These are phyloP conservation scores for Melangyna quadrimaculata DNA, from an alignment of 2,888 invertebrate species.

Conservation along the genomic window DNA sequence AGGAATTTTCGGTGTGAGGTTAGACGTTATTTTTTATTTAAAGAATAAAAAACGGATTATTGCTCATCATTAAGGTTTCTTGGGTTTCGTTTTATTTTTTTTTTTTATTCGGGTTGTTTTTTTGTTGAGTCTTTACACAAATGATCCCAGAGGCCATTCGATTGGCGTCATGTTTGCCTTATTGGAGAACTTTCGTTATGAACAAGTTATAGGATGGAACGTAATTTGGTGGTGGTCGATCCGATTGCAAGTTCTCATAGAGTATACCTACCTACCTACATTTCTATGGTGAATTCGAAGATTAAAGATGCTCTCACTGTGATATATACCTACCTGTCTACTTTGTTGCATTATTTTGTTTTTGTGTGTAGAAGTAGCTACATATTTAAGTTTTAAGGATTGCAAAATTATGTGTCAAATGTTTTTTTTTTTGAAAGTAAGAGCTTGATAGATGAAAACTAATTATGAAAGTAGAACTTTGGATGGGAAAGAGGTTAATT, in stretches of 20 bases:
- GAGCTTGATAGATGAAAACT: neutral
- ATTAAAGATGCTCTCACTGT: neutral
- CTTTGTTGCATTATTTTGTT: neutral
- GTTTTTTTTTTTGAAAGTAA: neutral
- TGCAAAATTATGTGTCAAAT: neutral
- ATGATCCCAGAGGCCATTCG: conserved; percentile 31
- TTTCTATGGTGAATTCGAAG: neutral
- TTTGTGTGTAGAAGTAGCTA: neutral
- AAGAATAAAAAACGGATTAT: conserved; percentile 39
- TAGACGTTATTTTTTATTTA: conserved; percentile 26
- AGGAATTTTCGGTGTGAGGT: conserved; percentile 6
- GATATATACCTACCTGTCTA: neutral
- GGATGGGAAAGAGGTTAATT: no score
- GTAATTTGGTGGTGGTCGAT: neutral
- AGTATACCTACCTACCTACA: no score
- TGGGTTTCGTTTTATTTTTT: conserved; percentile 3
- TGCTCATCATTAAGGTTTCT: conserved; percentile 58
- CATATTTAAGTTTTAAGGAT: neutral
- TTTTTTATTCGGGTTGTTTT: neutral
- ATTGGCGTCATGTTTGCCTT: conserved; percentile 36
- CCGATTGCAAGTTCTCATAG: conserved; percentile 18
- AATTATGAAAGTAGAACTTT: neutral
- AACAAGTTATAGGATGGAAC: neutral
- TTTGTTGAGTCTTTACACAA: conserved; percentile 32
- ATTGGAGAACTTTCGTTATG: conserved; percentile 32